Percentiles rank a stretch among this genome's conserved stretches.
Conservation (phyloP, 1,140 invertebrate species). For the Diachasmimorpha longicaudata region DNA sequence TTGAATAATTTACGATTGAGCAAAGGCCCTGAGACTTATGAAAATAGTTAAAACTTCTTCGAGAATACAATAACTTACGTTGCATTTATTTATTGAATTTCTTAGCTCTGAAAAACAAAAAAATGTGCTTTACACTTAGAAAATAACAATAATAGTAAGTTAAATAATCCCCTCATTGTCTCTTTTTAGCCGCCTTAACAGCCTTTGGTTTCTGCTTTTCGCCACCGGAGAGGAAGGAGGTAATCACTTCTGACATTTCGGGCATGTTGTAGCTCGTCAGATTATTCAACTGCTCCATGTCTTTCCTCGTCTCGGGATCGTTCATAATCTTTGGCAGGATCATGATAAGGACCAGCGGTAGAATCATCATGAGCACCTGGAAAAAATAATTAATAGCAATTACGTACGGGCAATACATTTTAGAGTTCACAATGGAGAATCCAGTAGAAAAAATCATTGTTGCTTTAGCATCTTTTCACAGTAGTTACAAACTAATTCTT, state of each 20-base stretch:
- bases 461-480: no score
- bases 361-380: conserved; percentile 92
- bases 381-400: conserved; percentile 19
- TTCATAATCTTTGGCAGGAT: conserved; percentile 96
- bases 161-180: conserved; percentile 57
- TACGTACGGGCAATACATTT: no score
- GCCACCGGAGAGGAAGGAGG: conserved; percentile 76
- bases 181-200: conserved; percentile 73
- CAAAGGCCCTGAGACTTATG: no score
- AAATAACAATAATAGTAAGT: background rate
- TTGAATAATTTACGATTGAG: no score
- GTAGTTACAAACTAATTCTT: no score
- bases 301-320: conserved; percentile 92
- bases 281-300: conserved; percentile 88
- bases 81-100: conserved; percentile 10
- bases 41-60: background rate
- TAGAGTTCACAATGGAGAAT: no score
- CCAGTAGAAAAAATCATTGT: no score
- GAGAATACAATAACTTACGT: background rate
- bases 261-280: conserved; percentile 86
- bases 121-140: background rate
- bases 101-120: background rate
- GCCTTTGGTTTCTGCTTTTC: conserved; percentile 68
- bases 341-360: conserved; percentile 90
- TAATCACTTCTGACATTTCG: conserved; percentile 90